A percentile compares a stretch with the other conserved stretches of the same genome.
These are phyloP conservation scores for Tetropium fuscum DNA, from an alignment of 2,888 invertebrate genomes.

Conservation along the genomic window DNA sequence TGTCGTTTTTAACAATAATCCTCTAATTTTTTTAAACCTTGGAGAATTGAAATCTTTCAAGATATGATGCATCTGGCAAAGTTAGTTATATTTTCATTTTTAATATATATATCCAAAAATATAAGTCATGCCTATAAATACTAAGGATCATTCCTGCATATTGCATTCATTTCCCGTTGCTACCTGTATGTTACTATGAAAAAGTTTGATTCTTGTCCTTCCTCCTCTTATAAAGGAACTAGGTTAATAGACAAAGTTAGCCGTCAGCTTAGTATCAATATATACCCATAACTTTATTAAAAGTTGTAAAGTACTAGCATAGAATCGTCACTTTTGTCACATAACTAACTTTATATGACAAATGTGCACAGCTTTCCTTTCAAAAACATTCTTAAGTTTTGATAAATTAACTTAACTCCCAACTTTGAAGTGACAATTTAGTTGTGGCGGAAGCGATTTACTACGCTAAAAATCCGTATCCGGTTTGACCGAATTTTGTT, in stretches of 20 bases:
- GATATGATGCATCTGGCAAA: too few relatives aligned
- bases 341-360: conserved; percentile 3
- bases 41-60: too few relatives aligned
- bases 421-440: neutral
- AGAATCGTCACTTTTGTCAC: conserved; percentile 1
- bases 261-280: neutral
- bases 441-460: neutral
- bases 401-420: conserved; percentile 3
- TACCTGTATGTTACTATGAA: neutral
- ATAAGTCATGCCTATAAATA: too few relatives aligned
- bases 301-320: neutral
- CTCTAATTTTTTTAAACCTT: too few relatives aligned
- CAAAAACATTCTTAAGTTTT: neutral
- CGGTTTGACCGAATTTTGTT: too few relatives aligned
- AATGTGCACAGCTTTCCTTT: conserved; percentile 2
- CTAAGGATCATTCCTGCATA: too few relatives aligned
- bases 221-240: neutral
- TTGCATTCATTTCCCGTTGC: too few relatives aligned
- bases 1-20: too few relatives aligned
- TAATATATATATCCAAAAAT: too few relatives aligned
- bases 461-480: neutral
- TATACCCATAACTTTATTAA: conserved; percentile 14
- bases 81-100: too few relatives aligned
- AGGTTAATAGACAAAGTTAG: conserved; percentile 8
- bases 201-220: neutral